These are phyloP conservation scores for Zelostemma sp. DNA, from an alignment of 1,140 invertebrate species.

Conservation along the genomic window DNA sequence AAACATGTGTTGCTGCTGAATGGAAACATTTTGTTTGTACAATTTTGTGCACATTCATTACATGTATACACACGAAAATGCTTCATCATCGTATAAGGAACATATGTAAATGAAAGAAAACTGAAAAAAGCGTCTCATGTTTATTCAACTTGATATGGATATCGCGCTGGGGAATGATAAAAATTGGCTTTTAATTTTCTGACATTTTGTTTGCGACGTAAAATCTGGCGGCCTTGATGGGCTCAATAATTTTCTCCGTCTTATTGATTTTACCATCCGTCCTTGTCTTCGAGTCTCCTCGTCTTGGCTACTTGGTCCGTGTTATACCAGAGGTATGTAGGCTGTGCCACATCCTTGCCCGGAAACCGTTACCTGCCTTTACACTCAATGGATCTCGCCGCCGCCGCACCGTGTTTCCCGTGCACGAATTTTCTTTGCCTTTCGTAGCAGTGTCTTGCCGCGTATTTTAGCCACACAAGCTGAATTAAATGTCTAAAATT, in stretches of 20 bases:
- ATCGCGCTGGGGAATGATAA: too few relatives aligned
- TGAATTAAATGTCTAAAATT: too few relatives aligned
- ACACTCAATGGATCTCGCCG: constrained; percentile 62
- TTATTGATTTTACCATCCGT: constrained; percentile 10
- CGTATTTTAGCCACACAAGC: too few relatives aligned
- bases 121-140: too few relatives aligned
- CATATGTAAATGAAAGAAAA: too few relatives aligned
- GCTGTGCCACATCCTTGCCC: constrained; percentile 69
- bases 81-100: too few relatives aligned
- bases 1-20: not conserved
- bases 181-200: too few relatives aligned
- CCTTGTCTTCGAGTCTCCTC: constrained; percentile 24
- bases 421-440: constrained; percentile 51
- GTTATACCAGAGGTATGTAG: constrained; percentile 63
- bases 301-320: constrained; percentile 48
- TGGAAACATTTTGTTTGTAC: not conserved
- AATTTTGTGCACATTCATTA: too few relatives aligned
- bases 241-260: not conserved
- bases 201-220: constrained; percentile 4
- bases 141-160: not conserved
- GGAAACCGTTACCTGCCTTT: constrained; percentile 67
- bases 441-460: too few relatives aligned
- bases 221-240: not conserved
- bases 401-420: constrained; percentile 52
- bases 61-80: too few relatives aligned